Percentiles rank a stretch among this genome's conserved stretches.
Evolutionary conservation across 2,113 vertebrate species (phyloP).

Genomic region (Todiramphus chloris): DNA sequence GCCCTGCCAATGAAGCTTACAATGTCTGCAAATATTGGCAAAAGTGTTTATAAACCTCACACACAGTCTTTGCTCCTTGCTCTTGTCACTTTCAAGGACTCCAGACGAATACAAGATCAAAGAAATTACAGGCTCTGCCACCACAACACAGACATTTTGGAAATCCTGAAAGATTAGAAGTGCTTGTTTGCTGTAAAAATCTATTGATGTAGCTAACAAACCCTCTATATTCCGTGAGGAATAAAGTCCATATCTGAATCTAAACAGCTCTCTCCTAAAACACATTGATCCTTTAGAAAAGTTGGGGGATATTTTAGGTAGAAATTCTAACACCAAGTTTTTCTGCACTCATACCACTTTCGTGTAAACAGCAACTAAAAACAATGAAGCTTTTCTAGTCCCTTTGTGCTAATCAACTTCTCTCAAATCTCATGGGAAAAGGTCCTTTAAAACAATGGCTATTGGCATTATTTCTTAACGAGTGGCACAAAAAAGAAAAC

Average conservation of each 20-base stretch:
- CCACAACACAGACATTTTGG: not conserved
- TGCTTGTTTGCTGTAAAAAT: slow-evolving; percentile 20
- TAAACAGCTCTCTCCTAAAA: not conserved
- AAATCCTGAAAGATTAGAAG: slow-evolving; percentile 22
- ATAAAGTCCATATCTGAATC: not conserved
- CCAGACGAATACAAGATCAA: slow-evolving; percentile 21
- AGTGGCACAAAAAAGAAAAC: not conserved
- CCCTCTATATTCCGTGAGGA: not conserved
- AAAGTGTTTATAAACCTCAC: slow-evolving; percentile 26
- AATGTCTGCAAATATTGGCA: slow-evolving; percentile 48
- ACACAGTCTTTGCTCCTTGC: not conserved
- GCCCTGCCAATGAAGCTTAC: slow-evolving; percentile 7
- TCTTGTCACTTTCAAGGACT: slow-evolving; percentile 29
- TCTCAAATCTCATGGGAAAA: not conserved
- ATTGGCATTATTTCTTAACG: not conserved
- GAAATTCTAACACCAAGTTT: not conserved
- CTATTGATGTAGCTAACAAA: slow-evolving; percentile 7
- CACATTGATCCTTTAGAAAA: not conserved
- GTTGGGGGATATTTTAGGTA: not conserved
- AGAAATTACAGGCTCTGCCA: slow-evolving; percentile 7
- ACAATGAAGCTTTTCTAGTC: not conserved
- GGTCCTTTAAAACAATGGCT: not conserved
- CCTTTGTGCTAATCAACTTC: not conserved
- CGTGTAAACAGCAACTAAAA: not conserved
- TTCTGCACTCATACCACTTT: not conserved